Conservation (phyloP, 2,797 vertebrate genomes). For the Pipistrellus pipistrellus region DNA sequence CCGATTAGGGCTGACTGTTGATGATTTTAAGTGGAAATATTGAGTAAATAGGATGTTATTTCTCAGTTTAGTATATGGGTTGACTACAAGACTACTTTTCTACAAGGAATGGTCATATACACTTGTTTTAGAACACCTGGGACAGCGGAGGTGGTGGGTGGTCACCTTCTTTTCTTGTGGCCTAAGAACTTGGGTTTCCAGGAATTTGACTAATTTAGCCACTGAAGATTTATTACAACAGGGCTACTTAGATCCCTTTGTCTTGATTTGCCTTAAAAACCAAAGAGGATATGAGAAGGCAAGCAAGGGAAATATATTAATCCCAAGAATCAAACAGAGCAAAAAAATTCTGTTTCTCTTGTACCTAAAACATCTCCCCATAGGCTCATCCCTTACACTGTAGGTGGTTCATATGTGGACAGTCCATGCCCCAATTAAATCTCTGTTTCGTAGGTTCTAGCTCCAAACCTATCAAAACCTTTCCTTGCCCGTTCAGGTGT, state of each 20-base stretch:
- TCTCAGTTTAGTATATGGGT: neutral
- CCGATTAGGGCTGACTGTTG: neutral
- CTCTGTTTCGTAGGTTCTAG: neutral
- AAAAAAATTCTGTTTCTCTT: neutral
- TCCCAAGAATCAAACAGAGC: neutral
- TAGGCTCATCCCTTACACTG: neutral
- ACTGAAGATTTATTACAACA: neutral
- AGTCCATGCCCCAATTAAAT: neutral
- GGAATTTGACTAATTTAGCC: neutral
- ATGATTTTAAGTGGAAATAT: slow-evolving; percentile 30
- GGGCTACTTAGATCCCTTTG: neutral
- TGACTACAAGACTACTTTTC: slow-evolving; percentile 28
- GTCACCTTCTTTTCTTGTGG: neutral
- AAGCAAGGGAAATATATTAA: neutral
- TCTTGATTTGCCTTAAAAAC: slow-evolving; percentile 31
- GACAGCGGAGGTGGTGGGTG: neutral
- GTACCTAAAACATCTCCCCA: neutral
- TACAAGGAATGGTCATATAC: neutral
- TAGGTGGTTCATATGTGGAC: neutral
- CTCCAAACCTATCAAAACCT: neutral
- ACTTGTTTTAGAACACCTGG: neutral
- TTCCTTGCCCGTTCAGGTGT: neutral
- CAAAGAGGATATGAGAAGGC: neutral
- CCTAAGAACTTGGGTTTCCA: slow-evolving; percentile 19
- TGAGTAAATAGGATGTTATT: slow-evolving; percentile 25